Evolutionary conservation across 2,888 invertebrate species (phyloP).

Genomic region (Caenorhabditis sinica): DNA sequence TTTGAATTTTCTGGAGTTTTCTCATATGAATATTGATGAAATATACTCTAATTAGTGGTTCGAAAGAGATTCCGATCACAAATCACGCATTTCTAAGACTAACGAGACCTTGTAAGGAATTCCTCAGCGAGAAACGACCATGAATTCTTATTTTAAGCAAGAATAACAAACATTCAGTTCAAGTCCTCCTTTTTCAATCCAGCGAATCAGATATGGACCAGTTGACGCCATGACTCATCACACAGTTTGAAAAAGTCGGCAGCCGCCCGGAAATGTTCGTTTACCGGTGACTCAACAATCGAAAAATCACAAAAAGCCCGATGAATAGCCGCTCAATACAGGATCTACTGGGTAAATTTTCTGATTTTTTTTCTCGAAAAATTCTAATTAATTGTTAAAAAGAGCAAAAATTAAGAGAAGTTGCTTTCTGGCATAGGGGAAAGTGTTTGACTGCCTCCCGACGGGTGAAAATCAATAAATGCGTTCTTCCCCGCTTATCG

Average conservation of each 20-base stretch:
- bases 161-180: conserved; percentile 27
- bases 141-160: conserved; percentile 8
- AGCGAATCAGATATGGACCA: conserved; percentile 59
- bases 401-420: not conserved
- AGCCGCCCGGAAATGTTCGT: conserved; percentile 26
- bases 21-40: too few relatives aligned
- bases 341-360: not conserved
- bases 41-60: not conserved
- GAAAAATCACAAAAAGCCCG: not conserved
- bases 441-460: conserved; percentile 36
- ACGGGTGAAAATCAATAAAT: conserved; percentile 48
- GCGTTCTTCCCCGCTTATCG: conserved; percentile 40
- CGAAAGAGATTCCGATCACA: not conserved
- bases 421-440: conserved; percentile 4
- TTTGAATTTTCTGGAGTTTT: not conserved
- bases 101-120: not conserved
- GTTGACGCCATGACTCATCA: conserved; percentile 54
- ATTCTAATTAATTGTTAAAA: not conserved
- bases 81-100: not conserved
- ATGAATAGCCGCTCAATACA: not conserved
- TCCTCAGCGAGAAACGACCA: not conserved
- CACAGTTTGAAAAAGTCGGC: conserved; percentile 39
- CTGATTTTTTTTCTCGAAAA: not conserved
- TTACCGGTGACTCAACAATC: conserved; percentile 37
- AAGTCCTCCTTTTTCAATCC: not conserved